phyloP scores from a whole-genome alignment of 2,113 vertebrate species.

The Lampris incognitus region DNA sequence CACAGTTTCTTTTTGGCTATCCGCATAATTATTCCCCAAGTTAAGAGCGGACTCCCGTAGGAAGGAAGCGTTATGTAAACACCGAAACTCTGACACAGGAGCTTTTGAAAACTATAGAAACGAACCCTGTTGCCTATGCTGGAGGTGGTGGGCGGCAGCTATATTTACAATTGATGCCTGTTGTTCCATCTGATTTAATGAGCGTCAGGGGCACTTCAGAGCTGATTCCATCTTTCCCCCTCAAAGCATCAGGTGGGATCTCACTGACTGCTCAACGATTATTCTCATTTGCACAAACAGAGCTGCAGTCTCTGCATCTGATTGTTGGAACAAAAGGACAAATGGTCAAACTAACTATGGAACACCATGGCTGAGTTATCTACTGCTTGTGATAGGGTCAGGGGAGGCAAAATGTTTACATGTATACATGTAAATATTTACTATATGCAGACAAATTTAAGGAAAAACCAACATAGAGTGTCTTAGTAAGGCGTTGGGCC shows the following conservation, averaged over 20 bases:
- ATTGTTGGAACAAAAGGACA: too few relatives aligned
- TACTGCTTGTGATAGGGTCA: too few relatives aligned
- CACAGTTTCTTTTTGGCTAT: conserved; percentile 11
- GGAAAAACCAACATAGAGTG: too few relatives aligned
- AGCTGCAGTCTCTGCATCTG: conserved; percentile 4
- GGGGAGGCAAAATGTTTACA: too few relatives aligned
- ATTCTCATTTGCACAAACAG: not conserved
- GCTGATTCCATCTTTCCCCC: conserved; percentile 44
- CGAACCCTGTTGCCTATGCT: conserved; percentile 38
- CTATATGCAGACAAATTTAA: too few relatives aligned
- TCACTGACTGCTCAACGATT: conserved; percentile 31
- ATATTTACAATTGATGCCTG: conserved; percentile 61
- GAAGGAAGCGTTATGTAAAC: conserved; percentile 68
- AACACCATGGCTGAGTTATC: too few relatives aligned
- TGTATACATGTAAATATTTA: too few relatives aligned
- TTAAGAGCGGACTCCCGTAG: conserved; percentile 33
- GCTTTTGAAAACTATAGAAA: conserved; percentile 40
- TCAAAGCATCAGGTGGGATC: conserved; percentile 16
- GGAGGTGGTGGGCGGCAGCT: conserved; percentile 73
- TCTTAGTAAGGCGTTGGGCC: too few relatives aligned
- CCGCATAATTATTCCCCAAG: conserved; percentile 30
- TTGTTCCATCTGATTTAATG: conserved; percentile 68
- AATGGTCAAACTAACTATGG: too few relatives aligned
- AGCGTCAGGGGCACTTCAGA: conserved; percentile 54
- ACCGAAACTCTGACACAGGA: conserved; percentile 44